Evolutionary conservation across 1,140 invertebrate species (phyloP).

Genomic region (Trachelipus rathkii): DNA sequence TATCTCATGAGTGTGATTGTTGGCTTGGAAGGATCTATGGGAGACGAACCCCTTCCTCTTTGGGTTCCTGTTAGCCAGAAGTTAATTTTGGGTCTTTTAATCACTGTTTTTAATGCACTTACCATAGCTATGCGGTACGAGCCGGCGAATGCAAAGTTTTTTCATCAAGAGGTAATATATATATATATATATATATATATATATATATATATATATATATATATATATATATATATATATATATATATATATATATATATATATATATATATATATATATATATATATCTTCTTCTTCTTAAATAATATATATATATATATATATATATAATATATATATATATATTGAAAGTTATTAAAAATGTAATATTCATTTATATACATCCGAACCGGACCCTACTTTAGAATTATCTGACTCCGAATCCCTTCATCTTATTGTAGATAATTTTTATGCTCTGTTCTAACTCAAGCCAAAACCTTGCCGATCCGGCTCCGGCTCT

Average conservation of each 20-base stretch:
- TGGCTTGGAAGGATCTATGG: conserved; percentile 80
- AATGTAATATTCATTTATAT: no score
- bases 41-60: conserved; percentile 49
- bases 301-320: no score
- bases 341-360: no score
- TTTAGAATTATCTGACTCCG: no score
- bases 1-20: conserved; percentile 94
- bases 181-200: not conserved
- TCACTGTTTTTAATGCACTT: conserved; percentile 82
- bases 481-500: no score
- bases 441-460: no score
- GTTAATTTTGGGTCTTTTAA: not conserved
- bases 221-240: conserved; percentile 5
- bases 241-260: conserved; percentile 5
- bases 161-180: conserved; percentile 76
- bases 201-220: conserved; percentile 5
- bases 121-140: conserved; percentile 97
- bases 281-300: no score
- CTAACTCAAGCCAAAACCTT: no score
- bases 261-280: not conserved
- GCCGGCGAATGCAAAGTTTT: conserved; percentile 97
- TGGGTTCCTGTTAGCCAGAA: conserved; percentile 49
- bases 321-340: no score
- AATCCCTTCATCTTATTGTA: no score
- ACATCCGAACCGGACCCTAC: no score